Evolutionary conservation across 2,888 invertebrate species (phyloP).

Genomic region (Syritta pipiens): DNA sequence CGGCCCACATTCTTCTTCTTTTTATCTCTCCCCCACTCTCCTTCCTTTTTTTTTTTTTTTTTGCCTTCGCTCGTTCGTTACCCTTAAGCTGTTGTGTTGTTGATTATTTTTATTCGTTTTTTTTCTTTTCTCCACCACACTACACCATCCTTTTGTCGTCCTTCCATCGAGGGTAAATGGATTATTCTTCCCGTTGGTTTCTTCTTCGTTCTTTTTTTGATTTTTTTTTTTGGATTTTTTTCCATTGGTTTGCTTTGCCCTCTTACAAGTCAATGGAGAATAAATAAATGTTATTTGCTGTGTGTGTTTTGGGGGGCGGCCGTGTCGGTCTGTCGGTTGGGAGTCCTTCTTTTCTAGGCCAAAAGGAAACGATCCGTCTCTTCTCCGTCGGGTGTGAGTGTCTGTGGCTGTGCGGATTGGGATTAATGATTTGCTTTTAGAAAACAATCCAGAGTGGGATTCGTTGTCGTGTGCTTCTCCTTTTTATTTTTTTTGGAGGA

Average conservation of each 20-base stretch:
- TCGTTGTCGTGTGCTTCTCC: not conserved
- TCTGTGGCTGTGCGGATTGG: conserved; percentile 53
- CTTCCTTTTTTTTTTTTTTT: conserved; percentile 11
- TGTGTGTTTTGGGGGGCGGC: conserved; percentile 12
- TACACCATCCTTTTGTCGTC: conserved; percentile 6
- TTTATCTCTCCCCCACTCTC: no score
- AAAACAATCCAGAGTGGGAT: conserved; percentile 56
- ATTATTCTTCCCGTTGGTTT: conserved; percentile 47
- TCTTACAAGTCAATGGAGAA: conserved; percentile 67
- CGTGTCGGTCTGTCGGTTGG: not conserved
- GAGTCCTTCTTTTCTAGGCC: conserved; percentile 33
- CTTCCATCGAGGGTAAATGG: conserved; percentile 57
- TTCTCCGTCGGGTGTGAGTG: not conserved
- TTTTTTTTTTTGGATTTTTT: conserved; percentile 3
- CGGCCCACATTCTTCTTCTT: no score
- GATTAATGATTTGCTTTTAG: conserved; percentile 68
- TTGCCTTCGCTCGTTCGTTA: conserved; percentile 41
- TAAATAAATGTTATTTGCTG: conserved; percentile 67
- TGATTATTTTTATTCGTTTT: conserved; percentile 51
- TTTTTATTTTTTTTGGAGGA: conserved; percentile 2
- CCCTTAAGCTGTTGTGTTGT: conserved; percentile 51
- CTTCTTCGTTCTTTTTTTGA: not conserved
- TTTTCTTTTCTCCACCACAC: conserved; percentile 14
- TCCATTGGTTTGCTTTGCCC: conserved; percentile 22
- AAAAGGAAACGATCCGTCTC: conserved; percentile 5